phyloP scores from a whole-genome alignment of 2,113 vertebrate genomes.

The Zapus hudsonius region DNA sequence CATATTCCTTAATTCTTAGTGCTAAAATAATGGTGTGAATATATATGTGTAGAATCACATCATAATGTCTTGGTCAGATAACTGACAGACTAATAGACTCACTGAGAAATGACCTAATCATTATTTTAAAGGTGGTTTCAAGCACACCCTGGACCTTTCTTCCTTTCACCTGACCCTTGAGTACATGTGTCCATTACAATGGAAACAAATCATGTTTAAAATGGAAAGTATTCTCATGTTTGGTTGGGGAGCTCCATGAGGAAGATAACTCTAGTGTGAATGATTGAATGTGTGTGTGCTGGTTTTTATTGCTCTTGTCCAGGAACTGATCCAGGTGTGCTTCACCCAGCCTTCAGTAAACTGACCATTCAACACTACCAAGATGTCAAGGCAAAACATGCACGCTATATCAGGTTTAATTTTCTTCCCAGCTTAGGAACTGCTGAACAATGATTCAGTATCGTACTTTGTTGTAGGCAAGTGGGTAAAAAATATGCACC shows the following conservation, averaged over 20 bases:
- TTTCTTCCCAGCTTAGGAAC: background rate
- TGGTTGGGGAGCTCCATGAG: background rate
- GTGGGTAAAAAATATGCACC: background rate
- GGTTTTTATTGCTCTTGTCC: background rate
- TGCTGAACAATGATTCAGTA: background rate
- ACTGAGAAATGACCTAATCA: background rate
- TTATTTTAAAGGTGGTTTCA: slow-evolving; percentile 7
- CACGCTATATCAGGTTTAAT: background rate
- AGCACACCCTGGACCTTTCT: background rate
- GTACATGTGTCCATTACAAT: background rate
- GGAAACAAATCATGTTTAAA: background rate
- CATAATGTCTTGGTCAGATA: background rate
- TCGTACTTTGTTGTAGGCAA: background rate
- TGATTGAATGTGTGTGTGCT: background rate
- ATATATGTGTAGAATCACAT: background rate
- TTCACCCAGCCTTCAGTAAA: background rate
- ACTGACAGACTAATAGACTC: background rate
- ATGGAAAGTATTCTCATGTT: background rate
- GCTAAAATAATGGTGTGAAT: too few relatives aligned
- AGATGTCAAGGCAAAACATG: background rate
- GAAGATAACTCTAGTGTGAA: background rate
- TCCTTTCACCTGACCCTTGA: background rate
- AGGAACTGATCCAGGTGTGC: background rate
- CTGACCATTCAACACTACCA: background rate
- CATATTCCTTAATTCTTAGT: too few relatives aligned